These are phyloP conservation scores for Grammatotria lemairii DNA, from an alignment of 2,113 vertebrate species.

Conservation along the genomic window DNA sequence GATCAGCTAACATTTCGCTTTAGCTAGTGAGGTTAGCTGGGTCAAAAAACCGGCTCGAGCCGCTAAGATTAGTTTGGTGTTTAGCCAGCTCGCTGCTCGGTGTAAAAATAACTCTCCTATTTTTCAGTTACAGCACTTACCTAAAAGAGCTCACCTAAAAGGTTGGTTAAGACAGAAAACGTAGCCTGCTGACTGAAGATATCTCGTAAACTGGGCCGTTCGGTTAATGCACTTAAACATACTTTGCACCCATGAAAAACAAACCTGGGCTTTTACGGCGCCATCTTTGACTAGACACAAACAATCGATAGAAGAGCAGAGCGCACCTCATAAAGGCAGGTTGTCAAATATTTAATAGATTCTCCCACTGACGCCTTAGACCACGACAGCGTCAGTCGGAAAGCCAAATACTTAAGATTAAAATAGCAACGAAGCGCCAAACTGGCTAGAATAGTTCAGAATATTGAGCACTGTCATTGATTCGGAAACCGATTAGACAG, in stretches of 20 bases:
- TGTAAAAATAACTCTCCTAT: neutral
- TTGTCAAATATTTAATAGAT: neutral
- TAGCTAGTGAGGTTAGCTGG: neutral
- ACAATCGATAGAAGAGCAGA: constrained; percentile 5
- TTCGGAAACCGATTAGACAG: constrained; percentile 8
- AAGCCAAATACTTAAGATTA: accelerated
- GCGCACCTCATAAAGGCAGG: accelerated
- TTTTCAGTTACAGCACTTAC: neutral
- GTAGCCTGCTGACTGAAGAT: constrained; percentile 12
- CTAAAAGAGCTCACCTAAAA: constrained; percentile 43
- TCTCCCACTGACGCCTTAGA: accelerated
- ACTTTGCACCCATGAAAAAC: constrained; percentile 57
- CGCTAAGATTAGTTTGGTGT: neutral
- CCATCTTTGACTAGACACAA: constrained; percentile 60
- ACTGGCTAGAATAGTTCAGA: accelerated
- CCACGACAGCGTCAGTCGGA: accelerated
- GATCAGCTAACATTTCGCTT: neutral
- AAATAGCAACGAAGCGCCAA: accelerated
- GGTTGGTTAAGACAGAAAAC: neutral
- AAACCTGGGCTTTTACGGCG: constrained; percentile 49
- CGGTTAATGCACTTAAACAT: constrained; percentile 72
- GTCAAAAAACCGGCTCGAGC: constrained; percentile 13
- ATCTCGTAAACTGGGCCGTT: constrained; percentile 40
- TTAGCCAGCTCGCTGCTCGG: neutral
- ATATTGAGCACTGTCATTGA: neutral